Percentiles rank a stretch among this genome's conserved stretches.
These are phyloP conservation scores for Corythornis cristatus DNA, from an alignment of 2,113 vertebrate species.

Conservation along the genomic window DNA sequence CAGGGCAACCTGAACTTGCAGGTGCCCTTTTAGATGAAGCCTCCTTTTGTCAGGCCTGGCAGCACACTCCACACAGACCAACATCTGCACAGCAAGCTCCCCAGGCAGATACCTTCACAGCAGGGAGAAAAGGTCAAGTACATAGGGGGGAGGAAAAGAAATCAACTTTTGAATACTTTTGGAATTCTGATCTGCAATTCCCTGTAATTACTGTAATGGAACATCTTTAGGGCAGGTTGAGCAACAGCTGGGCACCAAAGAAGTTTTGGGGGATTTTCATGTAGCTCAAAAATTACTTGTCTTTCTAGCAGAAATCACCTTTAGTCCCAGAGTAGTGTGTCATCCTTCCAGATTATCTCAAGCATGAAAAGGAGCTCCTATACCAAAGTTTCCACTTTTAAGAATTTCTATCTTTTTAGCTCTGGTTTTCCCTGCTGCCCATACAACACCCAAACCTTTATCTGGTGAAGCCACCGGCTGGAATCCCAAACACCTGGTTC, in stretches of 20 bases:
- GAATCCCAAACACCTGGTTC: neutral
- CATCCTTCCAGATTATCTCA: neutral
- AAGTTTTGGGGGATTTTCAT: neutral
- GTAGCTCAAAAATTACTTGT: neutral
- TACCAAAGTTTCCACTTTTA: neutral
- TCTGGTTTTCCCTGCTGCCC: neutral
- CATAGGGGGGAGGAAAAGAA: fast-evolving
- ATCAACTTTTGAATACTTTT: neutral
- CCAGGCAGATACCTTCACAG: neutral
- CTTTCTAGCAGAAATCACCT: neutral
- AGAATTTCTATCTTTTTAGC: neutral
- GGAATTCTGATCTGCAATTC: neutral
- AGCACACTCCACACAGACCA: neutral
- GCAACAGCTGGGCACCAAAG: fast-evolving
- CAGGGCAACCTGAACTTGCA: fast-evolving
- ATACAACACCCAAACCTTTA: neutral
- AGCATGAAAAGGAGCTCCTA: neutral
- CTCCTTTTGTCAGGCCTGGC: neutral
- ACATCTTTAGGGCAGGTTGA: neutral
- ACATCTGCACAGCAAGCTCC: neutral
- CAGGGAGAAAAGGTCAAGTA: neutral
- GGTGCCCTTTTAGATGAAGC: neutral
- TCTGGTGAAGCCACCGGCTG: neutral
- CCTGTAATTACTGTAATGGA: neutral
- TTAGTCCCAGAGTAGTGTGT: neutral